Base-by-base conservation (phyloP, 2,797 vertebrate species). In the Cyprinella venusta region DNA sequence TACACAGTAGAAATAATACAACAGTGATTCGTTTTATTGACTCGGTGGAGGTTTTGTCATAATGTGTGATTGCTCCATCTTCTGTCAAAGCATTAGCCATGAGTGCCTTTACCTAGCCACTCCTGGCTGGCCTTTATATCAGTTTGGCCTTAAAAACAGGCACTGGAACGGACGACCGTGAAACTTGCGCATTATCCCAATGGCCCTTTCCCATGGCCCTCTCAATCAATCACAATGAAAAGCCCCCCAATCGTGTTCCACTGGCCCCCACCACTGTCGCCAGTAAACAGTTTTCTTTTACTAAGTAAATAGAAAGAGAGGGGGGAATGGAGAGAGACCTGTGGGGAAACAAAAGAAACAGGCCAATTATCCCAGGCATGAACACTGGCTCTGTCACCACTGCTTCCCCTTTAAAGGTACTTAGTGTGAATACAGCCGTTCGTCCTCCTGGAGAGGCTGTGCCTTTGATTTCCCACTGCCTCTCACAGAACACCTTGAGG, bases 211-310 rank as follows among this genome's bases (percentile, higher is more conserved):
- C 89, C 90, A 91, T 90, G 90, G 89, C 87, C 90, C 82, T 85
- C 86, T 89, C 87, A 82, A 91, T 91, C 91, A 88, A 89, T 91
- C 88, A 91, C 90, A 90, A 89, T 89, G 89, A 87, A 90, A 87
- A 83, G 80, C 80, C 80, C 61, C 76, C 59, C 61, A 83, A 75
- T 48, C 61, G 75, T 77, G 76, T 81, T 87, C 74, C 68, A 86
- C 19, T 76, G 68, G 71, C 84, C 87, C 84, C 81, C 71, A 65
- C 79, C 76, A 56, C 87, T 79, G 84, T 85, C 64, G 72, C 83
- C 81, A 83, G 85, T 88, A 88, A 88, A 89, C 86, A 84, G 81
- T 88, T 88, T 88, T 88, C 87, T 81, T 88, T 88, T 87, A 80
- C 85, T 89, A 87, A 90, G 89, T 86, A 88, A 88, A 88, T 84